phyloP scores from a whole-genome alignment of 2,797 vertebrate species.

The Uromys caudimaculatus region DNA sequence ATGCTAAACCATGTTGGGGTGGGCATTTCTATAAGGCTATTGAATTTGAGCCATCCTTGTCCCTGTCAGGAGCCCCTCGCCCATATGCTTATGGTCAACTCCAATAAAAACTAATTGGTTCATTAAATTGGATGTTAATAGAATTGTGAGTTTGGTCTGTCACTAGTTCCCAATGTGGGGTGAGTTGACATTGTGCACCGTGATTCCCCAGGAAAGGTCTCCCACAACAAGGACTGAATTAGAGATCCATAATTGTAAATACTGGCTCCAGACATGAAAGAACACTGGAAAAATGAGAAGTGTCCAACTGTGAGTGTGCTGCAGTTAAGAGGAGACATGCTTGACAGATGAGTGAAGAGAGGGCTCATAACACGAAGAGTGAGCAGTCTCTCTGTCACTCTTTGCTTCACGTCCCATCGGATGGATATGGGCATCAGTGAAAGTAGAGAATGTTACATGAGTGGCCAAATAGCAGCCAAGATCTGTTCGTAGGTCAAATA shows the following conservation, averaged over 20 bases:
- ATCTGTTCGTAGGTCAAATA: not conserved
- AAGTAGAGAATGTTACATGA: not conserved
- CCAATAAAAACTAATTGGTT: not conserved
- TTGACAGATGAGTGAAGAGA: not conserved
- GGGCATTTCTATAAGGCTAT: not conserved
- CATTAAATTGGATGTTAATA: not conserved
- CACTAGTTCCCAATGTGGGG: not conserved
- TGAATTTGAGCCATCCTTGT: not conserved
- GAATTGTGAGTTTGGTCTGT: not conserved
- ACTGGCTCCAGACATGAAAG: not conserved
- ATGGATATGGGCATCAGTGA: not conserved
- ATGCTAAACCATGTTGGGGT: not conserved
- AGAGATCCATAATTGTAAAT: not conserved
- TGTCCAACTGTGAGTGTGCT: not conserved
- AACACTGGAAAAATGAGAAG: not conserved
- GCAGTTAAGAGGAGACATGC: not conserved
- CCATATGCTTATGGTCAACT: not conserved
- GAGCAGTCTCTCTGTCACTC: not conserved
- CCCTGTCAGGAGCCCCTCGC: not conserved
- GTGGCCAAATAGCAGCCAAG: not conserved
- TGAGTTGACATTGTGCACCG: not conserved
- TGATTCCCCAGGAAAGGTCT: not conserved
- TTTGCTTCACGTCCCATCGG: not conserved
- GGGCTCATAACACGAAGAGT: accelerated
- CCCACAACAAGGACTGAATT: not conserved